A percentile compares a stretch with the other conserved stretches of the same genome.
These are phyloP conservation scores for Nerophis lumbriciformis DNA, from an alignment of 2,113 vertebrate genomes.

Conservation along the genomic window DNA sequence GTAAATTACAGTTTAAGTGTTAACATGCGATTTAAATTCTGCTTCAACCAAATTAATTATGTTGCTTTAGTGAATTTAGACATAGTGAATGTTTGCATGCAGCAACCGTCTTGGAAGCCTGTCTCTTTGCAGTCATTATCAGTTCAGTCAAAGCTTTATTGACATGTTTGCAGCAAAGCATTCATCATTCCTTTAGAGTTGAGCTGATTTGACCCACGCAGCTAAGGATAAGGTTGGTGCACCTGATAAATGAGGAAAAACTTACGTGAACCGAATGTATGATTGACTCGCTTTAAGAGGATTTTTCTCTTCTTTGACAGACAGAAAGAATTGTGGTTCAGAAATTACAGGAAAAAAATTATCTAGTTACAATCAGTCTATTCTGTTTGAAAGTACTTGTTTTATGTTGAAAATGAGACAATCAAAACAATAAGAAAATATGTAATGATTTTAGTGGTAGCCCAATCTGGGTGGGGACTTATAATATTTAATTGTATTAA, in stretches of 20 bases:
- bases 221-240: slow-evolving; percentile 41
- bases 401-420: no score
- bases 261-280: slow-evolving; percentile 29
- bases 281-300: slow-evolving; percentile 3
- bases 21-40: no score
- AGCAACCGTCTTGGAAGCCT: slow-evolving; percentile 31
- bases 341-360: not conserved
- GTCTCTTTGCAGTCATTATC: slow-evolving; percentile 54
- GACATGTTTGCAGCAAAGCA: slow-evolving; percentile 28
- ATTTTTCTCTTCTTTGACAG: slow-evolving; percentile 6
- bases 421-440: no score
- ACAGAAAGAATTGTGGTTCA: slow-evolving; percentile 8
- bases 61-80: no score
- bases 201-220: slow-evolving; percentile 23
- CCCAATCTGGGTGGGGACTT: no score
- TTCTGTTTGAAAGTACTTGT: not conserved
- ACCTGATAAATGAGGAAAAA: slow-evolving; percentile 40
- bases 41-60: no score
- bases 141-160: slow-evolving; percentile 58
- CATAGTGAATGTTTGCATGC: not conserved
- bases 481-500: no score
- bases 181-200: slow-evolving; percentile 35
- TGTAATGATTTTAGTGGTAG: no score
- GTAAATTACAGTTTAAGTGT: no score
- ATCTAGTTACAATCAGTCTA: no score